Conservation (phyloP, 2,113 vertebrate species). For the Phocoena phocoena region DNA sequence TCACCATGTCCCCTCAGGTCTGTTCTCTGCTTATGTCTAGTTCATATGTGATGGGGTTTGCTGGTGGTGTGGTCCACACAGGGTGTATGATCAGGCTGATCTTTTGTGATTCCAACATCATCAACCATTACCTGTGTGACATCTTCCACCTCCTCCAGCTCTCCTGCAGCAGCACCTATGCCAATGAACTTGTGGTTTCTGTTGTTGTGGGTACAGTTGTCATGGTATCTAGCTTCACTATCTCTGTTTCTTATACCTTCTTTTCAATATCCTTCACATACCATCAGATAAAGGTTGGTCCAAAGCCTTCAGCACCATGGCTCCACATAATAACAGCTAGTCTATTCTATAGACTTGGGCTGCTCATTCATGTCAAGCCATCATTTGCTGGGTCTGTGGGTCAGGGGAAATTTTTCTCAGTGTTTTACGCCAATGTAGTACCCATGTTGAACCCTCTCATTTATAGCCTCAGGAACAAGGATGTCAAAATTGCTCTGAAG, state of each 20-base stretch:
- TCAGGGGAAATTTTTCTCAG: constrained; percentile 30
- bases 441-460: constrained; percentile 63
- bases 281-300: background rate
- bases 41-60: constrained; percentile 2
- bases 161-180: constrained; percentile 40
- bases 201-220: constrained; percentile 18
- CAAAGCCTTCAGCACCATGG: constrained; percentile 63
- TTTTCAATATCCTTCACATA: constrained; percentile 55
- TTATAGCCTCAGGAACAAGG: constrained; percentile 68
- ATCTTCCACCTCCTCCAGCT: constrained; percentile 71
- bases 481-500: constrained; percentile 47
- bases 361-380: constrained; percentile 22
- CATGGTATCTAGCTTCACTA: constrained; percentile 33
- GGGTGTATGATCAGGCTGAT: background rate
- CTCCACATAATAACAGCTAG: constrained; percentile 51
- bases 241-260: constrained; percentile 56
- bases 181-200: constrained; percentile 38
- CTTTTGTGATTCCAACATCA: constrained; percentile 46
- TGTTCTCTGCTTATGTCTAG: constrained; percentile 25
- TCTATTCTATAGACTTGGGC: constrained; percentile 43
- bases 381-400: background rate
- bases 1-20: background rate
- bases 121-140: constrained; percentile 74
- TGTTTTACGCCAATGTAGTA: constrained; percentile 27
- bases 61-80: background rate